Percentiles rank a stretch among this genome's conserved stretches.
Evolutionary conservation across 2,888 invertebrate genomes (phyloP).

Genomic region (Hartigia nigra): DNA sequence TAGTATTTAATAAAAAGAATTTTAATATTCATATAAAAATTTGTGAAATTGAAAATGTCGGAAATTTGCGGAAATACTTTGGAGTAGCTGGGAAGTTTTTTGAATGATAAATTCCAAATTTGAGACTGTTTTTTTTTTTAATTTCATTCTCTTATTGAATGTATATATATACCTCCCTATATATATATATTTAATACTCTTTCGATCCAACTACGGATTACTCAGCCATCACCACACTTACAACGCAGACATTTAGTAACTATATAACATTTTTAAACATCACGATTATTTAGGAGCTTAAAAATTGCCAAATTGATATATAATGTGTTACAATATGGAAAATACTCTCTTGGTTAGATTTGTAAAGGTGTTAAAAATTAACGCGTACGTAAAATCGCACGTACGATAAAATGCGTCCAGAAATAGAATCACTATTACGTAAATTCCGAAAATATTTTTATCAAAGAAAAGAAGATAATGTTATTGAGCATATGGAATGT

Average conservation of each 20-base stretch:
- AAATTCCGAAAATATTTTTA: background rate
- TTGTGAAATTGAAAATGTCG: background rate
- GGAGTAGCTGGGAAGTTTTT: background rate
- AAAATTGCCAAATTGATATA: background rate
- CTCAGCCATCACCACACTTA: background rate
- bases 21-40: background rate
- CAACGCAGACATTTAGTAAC: background rate
- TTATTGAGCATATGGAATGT: background rate
- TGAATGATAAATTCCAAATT: background rate
- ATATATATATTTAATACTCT: too few relatives aligned
- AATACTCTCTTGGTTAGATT: background rate
- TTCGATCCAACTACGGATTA: background rate
- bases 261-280: background rate
- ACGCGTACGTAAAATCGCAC: too few relatives aligned
- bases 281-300: background rate
- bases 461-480: background rate
- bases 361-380: background rate
- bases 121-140: background rate
- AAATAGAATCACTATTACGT: background rate
- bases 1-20: background rate
- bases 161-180: too few relatives aligned
- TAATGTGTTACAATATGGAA: background rate
- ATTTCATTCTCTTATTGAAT: background rate
- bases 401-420: background rate
- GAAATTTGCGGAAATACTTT: background rate